Conservation (phyloP, 1,140 invertebrate genomes). For the Drosophila albomicans region DNA sequence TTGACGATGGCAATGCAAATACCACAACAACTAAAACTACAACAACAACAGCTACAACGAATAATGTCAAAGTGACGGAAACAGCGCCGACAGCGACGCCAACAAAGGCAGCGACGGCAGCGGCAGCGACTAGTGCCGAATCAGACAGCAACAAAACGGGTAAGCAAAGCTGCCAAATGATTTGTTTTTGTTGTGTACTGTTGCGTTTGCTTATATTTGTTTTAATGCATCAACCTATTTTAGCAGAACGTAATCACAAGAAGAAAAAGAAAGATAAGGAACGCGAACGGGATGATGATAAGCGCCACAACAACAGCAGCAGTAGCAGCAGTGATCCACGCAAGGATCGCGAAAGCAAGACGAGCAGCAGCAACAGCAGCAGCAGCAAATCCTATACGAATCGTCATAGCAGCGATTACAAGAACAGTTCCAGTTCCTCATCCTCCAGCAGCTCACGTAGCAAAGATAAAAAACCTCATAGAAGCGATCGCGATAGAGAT, state of each 20-base stretch:
- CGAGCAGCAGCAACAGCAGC: conserved; percentile 16
- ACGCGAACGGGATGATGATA: conserved; percentile 71
- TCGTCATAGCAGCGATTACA: conserved; percentile 48
- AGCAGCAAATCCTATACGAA: conserved; percentile 55
- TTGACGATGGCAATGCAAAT: conserved; percentile 66
- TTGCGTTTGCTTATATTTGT: conserved; percentile 27
- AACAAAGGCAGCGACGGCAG: conserved; percentile 6
- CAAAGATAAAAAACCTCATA: conserved; percentile 71
- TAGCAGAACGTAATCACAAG: conserved; percentile 73
- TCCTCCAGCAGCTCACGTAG: conserved; percentile 47
- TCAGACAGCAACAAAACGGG: conserved; percentile 65
- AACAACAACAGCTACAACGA: conserved; percentile 40
- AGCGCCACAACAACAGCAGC: conserved; percentile 49
- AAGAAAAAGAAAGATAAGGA: conserved; percentile 81
- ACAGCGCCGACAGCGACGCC: conserved; percentile 23
- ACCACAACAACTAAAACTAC: conserved; percentile 41
- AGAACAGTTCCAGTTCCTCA: conserved; percentile 60
- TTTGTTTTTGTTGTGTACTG: conserved; percentile 15
- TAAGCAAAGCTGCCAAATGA: conserved; percentile 56
- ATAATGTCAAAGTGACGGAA: conserved; percentile 49
- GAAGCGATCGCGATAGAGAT: conserved; percentile 61
- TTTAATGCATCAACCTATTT: conserved; percentile 27
- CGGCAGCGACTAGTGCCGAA: conserved; percentile 35
- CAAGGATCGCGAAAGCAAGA: conserved; percentile 43
- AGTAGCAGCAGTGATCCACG: conserved; percentile 24